Evolutionary conservation across 92 coral and sea anemone genomes (phyloP).

Genomic region (Micromussa lordhowensis): DNA sequence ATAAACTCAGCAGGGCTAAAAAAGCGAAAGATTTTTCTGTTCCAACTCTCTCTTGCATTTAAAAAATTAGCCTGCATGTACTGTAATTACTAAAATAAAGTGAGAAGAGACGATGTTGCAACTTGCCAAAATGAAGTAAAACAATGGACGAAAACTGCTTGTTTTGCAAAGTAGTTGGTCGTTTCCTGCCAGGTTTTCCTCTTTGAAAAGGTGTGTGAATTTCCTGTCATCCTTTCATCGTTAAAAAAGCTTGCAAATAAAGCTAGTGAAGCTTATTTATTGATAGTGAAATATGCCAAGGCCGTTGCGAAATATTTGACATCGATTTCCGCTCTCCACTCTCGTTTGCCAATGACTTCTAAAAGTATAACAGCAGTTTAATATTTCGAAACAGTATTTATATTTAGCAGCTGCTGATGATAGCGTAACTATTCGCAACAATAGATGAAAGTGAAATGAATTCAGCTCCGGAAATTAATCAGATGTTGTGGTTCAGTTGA

Average conservation of each 20-base stretch:
- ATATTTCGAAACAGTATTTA: not conserved
- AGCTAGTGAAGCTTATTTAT: not conserved
- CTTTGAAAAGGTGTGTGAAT: not conserved
- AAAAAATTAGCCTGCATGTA: too few species aligned
- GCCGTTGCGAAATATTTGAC: not conserved
- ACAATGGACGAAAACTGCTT: too few species aligned
- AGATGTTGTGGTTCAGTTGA: not conserved
- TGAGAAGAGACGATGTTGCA: too few species aligned
- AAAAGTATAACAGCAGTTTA: not conserved
- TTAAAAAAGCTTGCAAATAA: not conserved
- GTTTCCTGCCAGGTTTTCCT: not conserved
- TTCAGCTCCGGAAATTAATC: conserved; percentile 16
- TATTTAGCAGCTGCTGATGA: conserved; percentile 3
- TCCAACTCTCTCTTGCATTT: too few species aligned
- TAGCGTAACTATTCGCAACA: conserved; percentile 9
- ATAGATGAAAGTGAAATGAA: not conserved
- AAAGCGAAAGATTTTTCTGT: too few species aligned
- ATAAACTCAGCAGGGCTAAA: too few species aligned
- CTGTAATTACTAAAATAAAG: too few species aligned
- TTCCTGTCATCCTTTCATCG: not conserved
- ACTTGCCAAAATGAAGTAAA: too few species aligned
- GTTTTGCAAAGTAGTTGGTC: not conserved
- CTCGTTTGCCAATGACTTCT: not conserved
- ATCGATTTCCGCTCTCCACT: conserved; percentile 16
- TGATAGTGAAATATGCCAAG: not conserved